These are phyloP conservation scores for Danaus plexippus DNA, from an alignment of 1,140 invertebrate species.

Conservation along the genomic window DNA sequence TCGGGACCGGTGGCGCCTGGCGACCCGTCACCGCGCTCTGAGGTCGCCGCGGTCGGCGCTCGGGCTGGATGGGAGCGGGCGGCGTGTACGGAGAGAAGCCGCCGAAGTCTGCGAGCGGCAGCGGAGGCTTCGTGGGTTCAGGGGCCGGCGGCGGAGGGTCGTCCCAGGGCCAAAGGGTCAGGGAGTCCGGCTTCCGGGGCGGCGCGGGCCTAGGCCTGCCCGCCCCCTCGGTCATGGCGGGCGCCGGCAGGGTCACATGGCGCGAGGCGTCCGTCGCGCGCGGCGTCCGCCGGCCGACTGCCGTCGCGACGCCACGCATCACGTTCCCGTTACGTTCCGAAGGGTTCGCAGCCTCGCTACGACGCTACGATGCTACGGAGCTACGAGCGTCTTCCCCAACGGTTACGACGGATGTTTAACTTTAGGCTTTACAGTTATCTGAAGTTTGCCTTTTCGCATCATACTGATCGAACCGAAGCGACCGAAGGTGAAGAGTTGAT, in stretches of 20 bases:
- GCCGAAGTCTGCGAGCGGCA: conserved; percentile 66
- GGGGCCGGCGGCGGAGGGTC: conserved; percentile 63
- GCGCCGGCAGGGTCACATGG: conserved; percentile 48
- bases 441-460: no score
- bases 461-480: no score
- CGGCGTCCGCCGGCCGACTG: conserved; percentile 56
- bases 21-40: conserved; percentile 68
- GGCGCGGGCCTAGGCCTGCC: conserved; percentile 60
- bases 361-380: conserved; percentile 3
- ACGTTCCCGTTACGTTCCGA: no score
- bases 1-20: conserved; percentile 47
- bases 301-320: conserved; percentile 29
- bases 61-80: conserved; percentile 67
- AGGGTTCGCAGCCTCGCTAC: conserved; percentile 25
- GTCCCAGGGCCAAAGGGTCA: conserved; percentile 58
- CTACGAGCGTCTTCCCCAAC: no score
- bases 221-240: conserved; percentile 60
- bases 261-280: conserved; percentile 47
- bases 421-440: no score
- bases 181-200: conserved; percentile 62
- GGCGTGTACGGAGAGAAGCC: conserved; percentile 73
- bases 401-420: no score
- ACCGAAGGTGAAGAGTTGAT: no score
- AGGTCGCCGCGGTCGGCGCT: conserved; percentile 52
- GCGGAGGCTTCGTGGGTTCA: conserved; percentile 44